Conservation (phyloP, 2,113 vertebrate genomes). For the Sphaerodactylus townsendi region DNA sequence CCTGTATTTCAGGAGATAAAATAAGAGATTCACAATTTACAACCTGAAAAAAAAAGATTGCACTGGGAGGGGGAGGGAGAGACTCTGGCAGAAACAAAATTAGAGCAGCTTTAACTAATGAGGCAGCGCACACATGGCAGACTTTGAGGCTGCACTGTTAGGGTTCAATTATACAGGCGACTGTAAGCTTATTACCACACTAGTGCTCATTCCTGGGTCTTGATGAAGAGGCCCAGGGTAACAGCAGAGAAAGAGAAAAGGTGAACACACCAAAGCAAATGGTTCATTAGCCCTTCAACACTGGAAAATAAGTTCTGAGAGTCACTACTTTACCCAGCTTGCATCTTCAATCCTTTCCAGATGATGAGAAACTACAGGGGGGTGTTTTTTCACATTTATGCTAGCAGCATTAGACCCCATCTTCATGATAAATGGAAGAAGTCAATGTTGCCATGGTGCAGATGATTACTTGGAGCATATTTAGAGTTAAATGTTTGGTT, state of each 20-base stretch:
- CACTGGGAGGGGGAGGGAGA: neutral
- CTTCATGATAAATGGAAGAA: neutral
- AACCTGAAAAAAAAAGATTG: neutral
- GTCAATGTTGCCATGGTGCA: neutral
- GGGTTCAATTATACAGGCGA: slow-evolving; percentile 64
- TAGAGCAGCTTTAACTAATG: slow-evolving; percentile 63
- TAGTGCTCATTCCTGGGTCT: slow-evolving; percentile 59
- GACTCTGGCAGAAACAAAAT: slow-evolving; percentile 40
- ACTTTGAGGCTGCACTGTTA: slow-evolving; percentile 62
- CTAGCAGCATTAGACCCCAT: neutral
- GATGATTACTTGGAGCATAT: too few relatives aligned
- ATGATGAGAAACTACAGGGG: neutral
- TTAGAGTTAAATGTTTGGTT: too few relatives aligned
- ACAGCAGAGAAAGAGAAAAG: slow-evolving; percentile 47
- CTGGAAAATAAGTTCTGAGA: neutral
- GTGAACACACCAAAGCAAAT: slow-evolving; percentile 27
- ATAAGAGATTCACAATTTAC: slow-evolving; percentile 36
- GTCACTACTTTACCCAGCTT: neutral
- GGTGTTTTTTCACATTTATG: neutral
- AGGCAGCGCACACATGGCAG: slow-evolving; percentile 54
- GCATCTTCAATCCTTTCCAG: neutral
- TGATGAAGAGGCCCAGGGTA: slow-evolving; percentile 35
- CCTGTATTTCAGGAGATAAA: slow-evolving; percentile 39
- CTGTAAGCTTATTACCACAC: slow-evolving; percentile 65
- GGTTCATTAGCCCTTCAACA: slow-evolving; percentile 29